A percentile compares a stretch with the other conserved stretches of the same genome.
Conservation (phyloP, 2,797 vertebrate genomes). For the Acanthurus tractus region DNA sequence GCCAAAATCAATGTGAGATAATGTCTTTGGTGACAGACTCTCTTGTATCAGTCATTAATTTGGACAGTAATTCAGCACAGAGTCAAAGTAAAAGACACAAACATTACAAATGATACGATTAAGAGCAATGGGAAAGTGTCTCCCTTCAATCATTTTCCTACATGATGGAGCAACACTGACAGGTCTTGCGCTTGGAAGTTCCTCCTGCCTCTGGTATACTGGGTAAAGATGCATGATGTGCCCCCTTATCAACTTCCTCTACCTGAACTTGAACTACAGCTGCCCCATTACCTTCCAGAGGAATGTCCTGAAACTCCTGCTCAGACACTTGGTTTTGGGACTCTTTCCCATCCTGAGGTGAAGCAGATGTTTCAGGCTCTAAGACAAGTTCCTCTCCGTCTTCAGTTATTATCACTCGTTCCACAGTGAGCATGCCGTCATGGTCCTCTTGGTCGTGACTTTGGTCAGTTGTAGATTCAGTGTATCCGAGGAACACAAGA, state of each 20-base stretch:
- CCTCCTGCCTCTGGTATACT: slow-evolving; percentile 32
- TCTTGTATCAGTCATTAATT: slow-evolving; percentile 14
- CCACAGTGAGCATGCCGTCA: slow-evolving; percentile 70
- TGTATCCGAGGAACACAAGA: slow-evolving; percentile 82
- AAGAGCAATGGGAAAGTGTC: slow-evolving; percentile 1
- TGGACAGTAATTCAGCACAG: background rate
- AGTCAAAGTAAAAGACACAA: slow-evolving; percentile 11
- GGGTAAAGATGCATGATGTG: slow-evolving; percentile 20
- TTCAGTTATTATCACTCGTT: slow-evolving; percentile 80
- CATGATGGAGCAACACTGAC: slow-evolving; percentile 84
- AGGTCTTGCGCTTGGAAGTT: slow-evolving; percentile 71
- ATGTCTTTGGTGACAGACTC: background rate
- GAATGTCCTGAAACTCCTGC: slow-evolving; percentile 55
- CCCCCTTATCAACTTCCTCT: slow-evolving; percentile 32
- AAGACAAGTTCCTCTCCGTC: slow-evolving; percentile 74
- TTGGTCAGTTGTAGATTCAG: slow-evolving; percentile 48
- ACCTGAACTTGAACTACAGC: slow-evolving; percentile 31
- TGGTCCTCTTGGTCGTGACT: slow-evolving; percentile 35
- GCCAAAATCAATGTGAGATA: slow-evolving; percentile 1
- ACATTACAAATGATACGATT: background rate
- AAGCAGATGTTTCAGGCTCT: slow-evolving; percentile 10
- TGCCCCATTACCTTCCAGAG: slow-evolving; percentile 52
- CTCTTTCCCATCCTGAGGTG: slow-evolving; percentile 25
- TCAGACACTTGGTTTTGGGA: slow-evolving; percentile 3
- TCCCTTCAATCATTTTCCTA: slow-evolving; percentile 51